Evolutionary conservation across 2,888 invertebrate genomes (phyloP), one percentile per base, ranked within the genome.

Genomic region (Dasypolia templi): DNA sequence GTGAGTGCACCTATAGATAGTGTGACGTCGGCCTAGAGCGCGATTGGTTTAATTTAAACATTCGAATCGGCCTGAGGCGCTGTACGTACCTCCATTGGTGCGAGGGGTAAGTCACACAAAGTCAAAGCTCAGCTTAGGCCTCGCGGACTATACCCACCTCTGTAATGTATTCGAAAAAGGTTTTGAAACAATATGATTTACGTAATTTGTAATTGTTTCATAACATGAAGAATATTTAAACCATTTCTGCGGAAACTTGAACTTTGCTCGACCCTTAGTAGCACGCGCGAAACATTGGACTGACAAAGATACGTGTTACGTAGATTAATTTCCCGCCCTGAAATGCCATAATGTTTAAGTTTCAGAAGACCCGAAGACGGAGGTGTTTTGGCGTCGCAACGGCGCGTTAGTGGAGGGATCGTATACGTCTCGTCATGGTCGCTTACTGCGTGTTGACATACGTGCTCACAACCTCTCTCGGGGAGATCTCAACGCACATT

Each of bases 301-400:
- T 9, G 14, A 26, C 17, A 39, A 19, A n/a, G 17, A n/a, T n/a
- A 39, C n/a, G 35, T 35, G n/a, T n/a, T n/a, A n/a, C 4, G 9
- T n/a, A 39, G 35, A n/a, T 35, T 14, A 7, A 55, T 42, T 26
- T 22, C 62, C n/a, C 19, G 19, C 4, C 19, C 35, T 26, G 26
- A 51, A 67, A 66, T 3, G 32, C 3, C 3, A n/a, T 49, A 5
- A 49, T 26, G 2, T 68, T 46, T 39, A 2, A 53, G 7, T 44
- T 61, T 9, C 66, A 94, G 94, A 89, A 0, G 89, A 91, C 42
- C 87, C 90, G 0, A 91, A 91, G 11, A 93, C 94, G 0, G 64
- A 92, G 0, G 88, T 95, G 0, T 92, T 92, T 79, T 95, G 95
- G 95, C 91, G 91, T 0, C 92, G 94, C 12, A 93, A 95, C 74